These are phyloP conservation scores for Spicauda simplicius DNA, from an alignment of 2,888 invertebrate species.

Conservation along the genomic window DNA sequence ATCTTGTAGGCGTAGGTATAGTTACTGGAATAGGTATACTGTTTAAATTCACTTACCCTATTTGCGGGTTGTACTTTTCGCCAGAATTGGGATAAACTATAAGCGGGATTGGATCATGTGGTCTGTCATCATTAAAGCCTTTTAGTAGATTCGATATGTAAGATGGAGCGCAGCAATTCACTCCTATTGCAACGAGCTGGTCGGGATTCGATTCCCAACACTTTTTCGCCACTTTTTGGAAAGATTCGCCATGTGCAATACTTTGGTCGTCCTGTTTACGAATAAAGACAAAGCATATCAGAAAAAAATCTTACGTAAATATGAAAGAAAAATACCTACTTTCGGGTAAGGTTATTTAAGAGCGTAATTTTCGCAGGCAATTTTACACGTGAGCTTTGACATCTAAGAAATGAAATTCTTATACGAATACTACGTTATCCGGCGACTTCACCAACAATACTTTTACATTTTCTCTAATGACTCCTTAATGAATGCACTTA, in stretches of 20 bases:
- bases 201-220: slow-evolving; percentile 90
- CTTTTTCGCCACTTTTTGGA: slow-evolving; percentile 88
- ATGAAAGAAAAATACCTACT: too few relatives aligned
- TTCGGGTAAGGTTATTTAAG: too few relatives aligned
- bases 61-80: slow-evolving; percentile 89
- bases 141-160: slow-evolving; percentile 69
- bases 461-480: too few relatives aligned
- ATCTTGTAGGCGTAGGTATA: too few relatives aligned
- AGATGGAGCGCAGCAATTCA: slow-evolving; percentile 91
- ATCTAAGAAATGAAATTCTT: too few relatives aligned
- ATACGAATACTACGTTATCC: too few relatives aligned
- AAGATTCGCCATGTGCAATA: slow-evolving; percentile 92
- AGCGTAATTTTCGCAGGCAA: too few relatives aligned
- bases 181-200: slow-evolving; percentile 92
- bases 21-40: too few relatives aligned
- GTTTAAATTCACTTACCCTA: slow-evolving; percentile 80
- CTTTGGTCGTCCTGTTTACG: slow-evolving; percentile 73
- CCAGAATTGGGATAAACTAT: slow-evolving; percentile 98
- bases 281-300: slow-evolving; percentile 1
- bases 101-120: slow-evolving; percentile 86
- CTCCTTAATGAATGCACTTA: too few relatives aligned
- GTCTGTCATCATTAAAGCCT: slow-evolving; percentile 80
- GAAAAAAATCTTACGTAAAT: too few relatives aligned
- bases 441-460: too few relatives aligned
- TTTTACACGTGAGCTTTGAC: too few relatives aligned